Conservation (phyloP, 2,113 vertebrate genomes). For the Tiliqua scincoides region DNA sequence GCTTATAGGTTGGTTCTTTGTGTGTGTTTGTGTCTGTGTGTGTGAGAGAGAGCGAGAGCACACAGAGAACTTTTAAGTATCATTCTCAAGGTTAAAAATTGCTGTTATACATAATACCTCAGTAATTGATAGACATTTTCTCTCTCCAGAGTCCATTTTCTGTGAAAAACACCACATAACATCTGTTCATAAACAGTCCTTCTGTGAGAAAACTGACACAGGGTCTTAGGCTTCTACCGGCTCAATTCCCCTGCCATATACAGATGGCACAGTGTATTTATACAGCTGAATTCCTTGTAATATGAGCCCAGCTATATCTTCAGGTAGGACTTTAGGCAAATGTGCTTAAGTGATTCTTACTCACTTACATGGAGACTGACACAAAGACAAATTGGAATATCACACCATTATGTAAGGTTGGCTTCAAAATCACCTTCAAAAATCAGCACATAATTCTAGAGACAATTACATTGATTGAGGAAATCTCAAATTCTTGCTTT, state of each 20-base stretch:
- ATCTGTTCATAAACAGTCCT: conserved; percentile 99
- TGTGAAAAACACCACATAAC: conserved; percentile 93
- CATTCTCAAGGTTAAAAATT: conserved; percentile 89
- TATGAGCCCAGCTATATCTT: conserved; percentile 82
- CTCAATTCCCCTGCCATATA: conserved; percentile 94
- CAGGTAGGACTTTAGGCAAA: conserved; percentile 89
- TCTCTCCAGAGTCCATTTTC: conserved; percentile 92
- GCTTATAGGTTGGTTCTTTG: conserved; percentile 40
- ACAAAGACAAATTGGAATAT: conserved; percentile 88
- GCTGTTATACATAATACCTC: conserved; percentile 84
- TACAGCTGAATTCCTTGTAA: conserved; percentile 84
- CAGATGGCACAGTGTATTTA: conserved; percentile 91
- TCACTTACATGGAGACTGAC: conserved; percentile 88
- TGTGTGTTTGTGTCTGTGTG: no score
- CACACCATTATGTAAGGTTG: conserved; percentile 40
- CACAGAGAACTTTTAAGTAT: conserved; percentile 77
- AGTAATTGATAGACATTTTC: conserved; percentile 93
- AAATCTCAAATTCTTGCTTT: conserved; percentile 50
- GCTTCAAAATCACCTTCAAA: conserved; percentile 76
- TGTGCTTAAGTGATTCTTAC: conserved; percentile 74
- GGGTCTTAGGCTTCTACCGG: conserved; percentile 81
- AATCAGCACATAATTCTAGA: conserved; percentile 64
- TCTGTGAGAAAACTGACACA: conserved; percentile 94
- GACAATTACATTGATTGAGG: conserved; percentile 67
- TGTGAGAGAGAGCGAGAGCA: no score